A percentile compares a stretch with the other conserved stretches of the same genome.
Evolutionary conservation across 1,140 invertebrate genomes (phyloP).

Genomic region (Trichonephila clavipes): DNA sequence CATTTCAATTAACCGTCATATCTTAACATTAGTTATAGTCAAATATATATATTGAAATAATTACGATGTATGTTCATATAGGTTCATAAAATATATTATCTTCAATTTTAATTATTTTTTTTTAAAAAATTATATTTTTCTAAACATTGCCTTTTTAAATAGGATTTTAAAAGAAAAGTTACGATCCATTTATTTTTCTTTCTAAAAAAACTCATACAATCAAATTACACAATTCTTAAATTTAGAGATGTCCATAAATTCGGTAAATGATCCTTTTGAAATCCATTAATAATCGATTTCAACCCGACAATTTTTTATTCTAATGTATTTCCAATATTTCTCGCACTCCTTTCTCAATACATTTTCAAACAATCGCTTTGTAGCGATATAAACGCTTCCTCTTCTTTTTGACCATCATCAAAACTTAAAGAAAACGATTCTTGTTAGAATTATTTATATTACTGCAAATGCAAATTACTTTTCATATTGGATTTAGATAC

Average conservation of each 20-base stretch:
- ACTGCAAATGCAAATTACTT: slow-evolving; percentile 1
- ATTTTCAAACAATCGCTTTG: not conserved
- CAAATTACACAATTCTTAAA: not conserved
- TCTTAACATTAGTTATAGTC: no score
- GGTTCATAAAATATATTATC: no score
- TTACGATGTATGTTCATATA: no score
- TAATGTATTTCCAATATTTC: slow-evolving; percentile 27
- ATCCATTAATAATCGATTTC: not conserved
- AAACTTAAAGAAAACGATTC: not conserved
- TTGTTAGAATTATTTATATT: slow-evolving; percentile 2
- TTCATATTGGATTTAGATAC: not conserved
- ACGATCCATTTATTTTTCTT: no score
- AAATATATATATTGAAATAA: no score
- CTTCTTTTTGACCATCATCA: not conserved
- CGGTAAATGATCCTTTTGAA: not conserved
- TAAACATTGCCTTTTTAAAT: no score
- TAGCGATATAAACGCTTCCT: not conserved
- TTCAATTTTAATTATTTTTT: no score
- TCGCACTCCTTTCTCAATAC: not conserved
- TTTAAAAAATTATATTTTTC: no score
- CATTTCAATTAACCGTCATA: no score
- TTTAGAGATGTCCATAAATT: not conserved
- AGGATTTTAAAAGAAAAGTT: no score
- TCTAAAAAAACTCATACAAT: not conserved
- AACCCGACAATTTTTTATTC: not conserved